phyloP scores from a whole-genome alignment of 1,140 invertebrate genomes.

The Tachypleus tridentatus region DNA sequence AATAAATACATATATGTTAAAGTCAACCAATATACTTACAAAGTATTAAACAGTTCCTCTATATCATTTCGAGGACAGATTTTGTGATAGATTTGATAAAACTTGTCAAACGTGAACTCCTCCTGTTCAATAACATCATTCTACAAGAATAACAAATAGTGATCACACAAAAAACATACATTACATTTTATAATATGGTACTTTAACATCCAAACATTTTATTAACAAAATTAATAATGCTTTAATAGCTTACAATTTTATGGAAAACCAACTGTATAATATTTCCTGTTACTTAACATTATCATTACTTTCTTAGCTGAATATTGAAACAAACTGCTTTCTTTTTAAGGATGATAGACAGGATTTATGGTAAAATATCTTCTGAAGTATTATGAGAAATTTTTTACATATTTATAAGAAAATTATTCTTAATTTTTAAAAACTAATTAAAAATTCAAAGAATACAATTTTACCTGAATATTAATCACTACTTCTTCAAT shows the following conservation, averaged over 20 bases:
- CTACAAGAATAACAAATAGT: constrained; percentile 31
- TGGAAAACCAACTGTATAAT: not conserved
- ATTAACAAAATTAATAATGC: constrained; percentile 1
- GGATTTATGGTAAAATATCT: too few relatives aligned
- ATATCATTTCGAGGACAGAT: constrained; percentile 99
- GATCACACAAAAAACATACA: constrained; percentile 2
- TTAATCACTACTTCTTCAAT: too few relatives aligned
- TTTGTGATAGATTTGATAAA: constrained; percentile 96
- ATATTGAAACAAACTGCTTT: too few relatives aligned
- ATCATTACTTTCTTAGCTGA: too few relatives aligned
- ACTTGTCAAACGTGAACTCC: constrained; percentile 97
- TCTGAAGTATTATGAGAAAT: too few relatives aligned
- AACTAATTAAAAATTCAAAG: too few relatives aligned
- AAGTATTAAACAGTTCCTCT: constrained; percentile 90
- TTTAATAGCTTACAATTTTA: not conserved
- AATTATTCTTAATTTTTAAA: too few relatives aligned
- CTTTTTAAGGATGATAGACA: too few relatives aligned
- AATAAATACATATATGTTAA: not conserved
- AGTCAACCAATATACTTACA: constrained; percentile 54
- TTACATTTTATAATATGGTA: not conserved
- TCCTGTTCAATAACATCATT: constrained; percentile 89
- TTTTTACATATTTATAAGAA: too few relatives aligned
- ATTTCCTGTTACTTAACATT: too few relatives aligned
- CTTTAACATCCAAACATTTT: not conserved
- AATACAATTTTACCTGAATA: too few relatives aligned